Percentiles rank a stretch among this genome's conserved stretches.
These are phyloP conservation scores for Arctopsyche grandis DNA, from an alignment of 1,140 invertebrate genomes.

Conservation along the genomic window DNA sequence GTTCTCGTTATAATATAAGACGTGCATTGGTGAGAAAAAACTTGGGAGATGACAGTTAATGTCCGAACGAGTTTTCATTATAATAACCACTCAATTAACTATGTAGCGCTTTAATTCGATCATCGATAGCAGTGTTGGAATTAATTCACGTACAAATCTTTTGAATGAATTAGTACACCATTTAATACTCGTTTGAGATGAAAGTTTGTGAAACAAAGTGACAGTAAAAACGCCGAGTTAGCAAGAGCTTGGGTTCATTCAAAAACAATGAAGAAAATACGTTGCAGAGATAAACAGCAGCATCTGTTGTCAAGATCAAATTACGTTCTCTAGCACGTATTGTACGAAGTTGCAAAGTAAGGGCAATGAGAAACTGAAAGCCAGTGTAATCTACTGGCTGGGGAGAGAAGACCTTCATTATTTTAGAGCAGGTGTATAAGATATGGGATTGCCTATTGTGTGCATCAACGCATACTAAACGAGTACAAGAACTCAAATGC, in stretches of 20 bases:
- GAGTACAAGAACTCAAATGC: neutral
- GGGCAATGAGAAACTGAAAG: too few species aligned
- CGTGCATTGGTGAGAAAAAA: neutral
- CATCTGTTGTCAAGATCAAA: neutral
- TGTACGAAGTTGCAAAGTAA: neutral
- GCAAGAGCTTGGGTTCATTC: neutral
- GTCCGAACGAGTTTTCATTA: neutral
- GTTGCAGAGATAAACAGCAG: neutral
- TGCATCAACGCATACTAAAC: constrained; percentile 8
- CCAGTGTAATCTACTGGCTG: too few species aligned
- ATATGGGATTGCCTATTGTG: neutral
- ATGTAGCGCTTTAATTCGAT: neutral
- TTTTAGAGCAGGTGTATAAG: neutral
- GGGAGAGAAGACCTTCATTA: neutral
- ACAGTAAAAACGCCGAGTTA: neutral
- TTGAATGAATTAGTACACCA: too few species aligned
- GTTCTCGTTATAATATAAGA: constrained; percentile 4
- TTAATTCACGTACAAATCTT: too few species aligned
- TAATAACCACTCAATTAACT: neutral
- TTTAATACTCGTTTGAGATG: neutral
- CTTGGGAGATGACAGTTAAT: neutral
- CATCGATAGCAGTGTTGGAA: neutral
- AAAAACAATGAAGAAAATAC: neutral
- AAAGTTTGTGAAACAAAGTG: neutral
- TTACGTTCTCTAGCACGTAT: neutral